Evolutionary conservation across 2,888 invertebrate species (phyloP).

Genomic region (Tolmerus cingulatus): DNA sequence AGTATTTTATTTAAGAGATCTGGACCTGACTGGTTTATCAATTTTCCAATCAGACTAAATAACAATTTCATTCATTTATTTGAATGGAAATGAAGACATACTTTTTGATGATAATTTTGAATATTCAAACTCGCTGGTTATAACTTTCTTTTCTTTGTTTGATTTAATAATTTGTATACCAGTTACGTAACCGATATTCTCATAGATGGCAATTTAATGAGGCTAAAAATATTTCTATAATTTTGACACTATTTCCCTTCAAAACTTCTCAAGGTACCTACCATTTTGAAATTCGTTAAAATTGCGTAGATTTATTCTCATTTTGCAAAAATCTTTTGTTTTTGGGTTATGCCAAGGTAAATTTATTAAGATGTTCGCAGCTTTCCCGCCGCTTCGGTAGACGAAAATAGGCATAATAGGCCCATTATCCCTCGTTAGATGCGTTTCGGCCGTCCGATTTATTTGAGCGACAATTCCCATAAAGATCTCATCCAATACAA

Average conservation of each 20-base stretch:
- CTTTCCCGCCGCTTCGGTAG: background rate
- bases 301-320: background rate
- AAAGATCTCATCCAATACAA: background rate
- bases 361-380: background rate
- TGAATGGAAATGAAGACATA: no score
- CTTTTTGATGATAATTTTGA: no score
- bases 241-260: background rate
- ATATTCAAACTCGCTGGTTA: no score
- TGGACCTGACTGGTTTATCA: no score
- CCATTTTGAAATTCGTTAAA: background rate
- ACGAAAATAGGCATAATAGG: background rate
- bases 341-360: background rate
- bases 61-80: no score
- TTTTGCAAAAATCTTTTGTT: background rate
- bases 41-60: no score
- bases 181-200: background rate
- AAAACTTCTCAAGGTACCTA: background rate
- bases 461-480: background rate
- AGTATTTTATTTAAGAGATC: no score
- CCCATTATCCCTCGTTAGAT: background rate
- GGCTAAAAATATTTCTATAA: background rate
- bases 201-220: background rate
- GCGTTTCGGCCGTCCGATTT: background rate
- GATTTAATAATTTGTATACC: no score
- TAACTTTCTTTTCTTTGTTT: no score